A percentile compares a stretch with the other conserved stretches of the same genome.
Conservation (phyloP, 2,113 vertebrate species). For the Lota lota region DNA sequence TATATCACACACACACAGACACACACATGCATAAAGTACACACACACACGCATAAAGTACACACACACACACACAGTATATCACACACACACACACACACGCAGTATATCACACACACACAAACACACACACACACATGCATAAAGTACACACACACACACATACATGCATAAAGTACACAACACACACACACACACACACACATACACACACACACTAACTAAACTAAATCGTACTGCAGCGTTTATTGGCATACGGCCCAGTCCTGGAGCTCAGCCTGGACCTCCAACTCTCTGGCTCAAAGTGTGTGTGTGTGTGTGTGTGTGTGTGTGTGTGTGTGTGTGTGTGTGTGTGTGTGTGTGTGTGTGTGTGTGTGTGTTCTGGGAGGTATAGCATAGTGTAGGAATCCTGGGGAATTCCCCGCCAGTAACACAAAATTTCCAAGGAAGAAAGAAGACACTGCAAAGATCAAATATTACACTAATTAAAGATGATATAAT, state of each 20-base stretch:
- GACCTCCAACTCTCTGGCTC: constrained; percentile 33
- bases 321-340: background rate
- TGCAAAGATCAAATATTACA: constrained; percentile 15
- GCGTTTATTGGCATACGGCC: constrained; percentile 59
- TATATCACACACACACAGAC: too few species aligned
- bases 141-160: too few species aligned
- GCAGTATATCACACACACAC: too few species aligned
- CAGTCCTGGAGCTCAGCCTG: constrained; percentile 61
- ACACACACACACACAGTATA: too few species aligned
- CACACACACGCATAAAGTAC: too few species aligned
- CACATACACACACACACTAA: constrained; percentile 41
- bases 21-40: too few species aligned
- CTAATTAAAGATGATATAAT: constrained; percentile 55
- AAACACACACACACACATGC: too few species aligned
- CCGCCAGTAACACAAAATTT: constrained; percentile 35
- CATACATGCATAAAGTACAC: too few species aligned
- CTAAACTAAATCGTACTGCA: constrained; percentile 70
- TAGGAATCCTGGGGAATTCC: constrained; percentile 31
- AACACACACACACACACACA: constrained; percentile 74
- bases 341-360: too few species aligned
- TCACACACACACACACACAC: too few species aligned
- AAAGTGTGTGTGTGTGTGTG: constrained; percentile 5
- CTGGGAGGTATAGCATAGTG: constrained; percentile 11
- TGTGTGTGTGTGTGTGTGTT: constrained; percentile 1
- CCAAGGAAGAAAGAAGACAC: constrained; percentile 17